phyloP scores from a whole-genome alignment of 2,888 invertebrate species.

The Adela reaumurella region DNA sequence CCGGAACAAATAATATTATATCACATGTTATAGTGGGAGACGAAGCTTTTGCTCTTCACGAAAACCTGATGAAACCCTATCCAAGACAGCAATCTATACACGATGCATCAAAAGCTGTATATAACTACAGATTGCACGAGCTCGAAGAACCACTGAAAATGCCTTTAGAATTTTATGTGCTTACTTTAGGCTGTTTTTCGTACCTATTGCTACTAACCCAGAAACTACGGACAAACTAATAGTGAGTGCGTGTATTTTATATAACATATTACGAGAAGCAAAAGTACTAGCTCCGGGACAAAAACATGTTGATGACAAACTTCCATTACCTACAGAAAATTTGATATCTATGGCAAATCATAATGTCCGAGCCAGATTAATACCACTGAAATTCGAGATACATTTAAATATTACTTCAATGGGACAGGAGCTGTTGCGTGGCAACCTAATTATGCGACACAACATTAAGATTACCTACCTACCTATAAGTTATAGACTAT shows the following conservation, averaged over 20 bases:
- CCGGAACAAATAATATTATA: background rate
- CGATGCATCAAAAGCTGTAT: too few relatives aligned
- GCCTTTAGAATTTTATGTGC: background rate
- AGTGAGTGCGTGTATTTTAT: conserved; percentile 7
- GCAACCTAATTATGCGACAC: conserved; percentile 2
- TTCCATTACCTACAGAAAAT: background rate
- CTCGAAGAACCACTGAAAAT: too few relatives aligned
- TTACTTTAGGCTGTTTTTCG: conserved; percentile 4
- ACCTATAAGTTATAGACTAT: too few relatives aligned
- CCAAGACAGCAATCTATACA: too few relatives aligned
- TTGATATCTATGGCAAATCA: conserved; percentile 1
- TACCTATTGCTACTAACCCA: conserved; percentile 1
- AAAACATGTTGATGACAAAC: background rate
- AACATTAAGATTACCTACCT: background rate
- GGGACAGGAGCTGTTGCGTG: conserved; percentile 1
- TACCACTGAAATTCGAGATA: background rate
- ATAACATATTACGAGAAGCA: conserved; percentile 7
- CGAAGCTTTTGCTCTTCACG: too few relatives aligned
- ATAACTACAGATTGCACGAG: too few relatives aligned
- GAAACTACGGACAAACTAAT: conserved; percentile 3
- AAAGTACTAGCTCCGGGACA: conserved; percentile 4
- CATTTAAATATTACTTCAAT: conserved; percentile 3
- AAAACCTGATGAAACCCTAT: too few relatives aligned
- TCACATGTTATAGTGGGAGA: too few relatives aligned
- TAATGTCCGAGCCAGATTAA: background rate